Evolutionary conservation across 2,888 invertebrate species (phyloP).

Genomic region (Mimachlamys varia): DNA sequence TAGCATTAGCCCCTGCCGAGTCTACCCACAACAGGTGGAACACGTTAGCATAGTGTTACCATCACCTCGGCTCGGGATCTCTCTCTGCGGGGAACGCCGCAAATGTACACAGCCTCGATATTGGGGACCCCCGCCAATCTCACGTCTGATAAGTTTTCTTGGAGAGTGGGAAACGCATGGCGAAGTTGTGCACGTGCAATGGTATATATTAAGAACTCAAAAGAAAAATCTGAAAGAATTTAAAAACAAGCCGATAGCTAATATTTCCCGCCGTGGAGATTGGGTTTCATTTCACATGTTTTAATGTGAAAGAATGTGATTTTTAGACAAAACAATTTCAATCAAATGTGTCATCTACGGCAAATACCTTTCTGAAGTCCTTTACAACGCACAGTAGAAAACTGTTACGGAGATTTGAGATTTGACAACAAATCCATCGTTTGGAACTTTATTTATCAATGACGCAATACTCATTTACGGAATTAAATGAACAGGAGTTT

Average conservation of each 20-base stretch:
- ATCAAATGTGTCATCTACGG: not conserved
- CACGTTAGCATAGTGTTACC: conserved; percentile 16
- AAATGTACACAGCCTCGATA: not conserved
- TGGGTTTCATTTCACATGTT: not conserved
- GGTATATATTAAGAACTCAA: not conserved
- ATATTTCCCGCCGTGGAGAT: not conserved
- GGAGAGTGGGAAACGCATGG: conserved; percentile 23
- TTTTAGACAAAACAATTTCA: not conserved
- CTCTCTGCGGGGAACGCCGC: not conserved
- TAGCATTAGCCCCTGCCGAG: not conserved
- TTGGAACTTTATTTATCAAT: too few species aligned
- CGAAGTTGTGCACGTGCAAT: not conserved
- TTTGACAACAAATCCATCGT: too few species aligned
- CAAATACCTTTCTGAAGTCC: too few species aligned
- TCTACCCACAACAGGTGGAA: conserved; percentile 3
- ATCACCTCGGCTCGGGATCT: conserved; percentile 10
- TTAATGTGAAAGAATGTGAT: not conserved
- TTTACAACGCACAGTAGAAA: too few species aligned
- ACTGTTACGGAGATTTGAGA: too few species aligned
- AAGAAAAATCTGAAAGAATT: not conserved
- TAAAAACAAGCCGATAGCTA: not conserved
- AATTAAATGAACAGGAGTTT: too few species aligned
- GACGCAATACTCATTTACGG: too few species aligned
- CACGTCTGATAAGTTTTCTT: conserved; percentile 33
- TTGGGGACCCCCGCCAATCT: conserved; percentile 31